Evolutionary conservation across 2,888 invertebrate genomes (phyloP).

Genomic region (Didymodactylos carnosus): DNA sequence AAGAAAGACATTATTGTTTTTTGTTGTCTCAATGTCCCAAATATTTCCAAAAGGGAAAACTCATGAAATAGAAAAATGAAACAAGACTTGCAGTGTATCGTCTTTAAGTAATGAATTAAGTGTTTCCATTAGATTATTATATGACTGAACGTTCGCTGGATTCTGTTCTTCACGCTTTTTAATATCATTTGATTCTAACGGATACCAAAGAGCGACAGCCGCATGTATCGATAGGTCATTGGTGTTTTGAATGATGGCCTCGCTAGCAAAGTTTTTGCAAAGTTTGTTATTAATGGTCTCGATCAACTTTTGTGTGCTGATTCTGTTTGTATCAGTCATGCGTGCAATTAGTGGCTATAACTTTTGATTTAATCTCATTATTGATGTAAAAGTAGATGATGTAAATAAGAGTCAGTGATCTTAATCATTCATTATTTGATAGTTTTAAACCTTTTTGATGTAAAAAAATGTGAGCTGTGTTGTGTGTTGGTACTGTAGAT

Average conservation of each 20-base stretch:
- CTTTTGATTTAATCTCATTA: no score
- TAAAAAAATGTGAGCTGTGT: no score
- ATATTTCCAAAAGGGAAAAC: not conserved
- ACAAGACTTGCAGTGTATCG: not conserved
- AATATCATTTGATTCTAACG: not conserved
- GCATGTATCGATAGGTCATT: not conserved
- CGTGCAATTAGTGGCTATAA: constrained; percentile 61
- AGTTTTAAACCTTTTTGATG: no score
- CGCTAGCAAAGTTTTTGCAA: not conserved
- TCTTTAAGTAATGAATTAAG: not conserved
- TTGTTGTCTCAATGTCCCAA: not conserved
- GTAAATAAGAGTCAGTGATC: no score
- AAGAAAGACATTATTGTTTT: not conserved
- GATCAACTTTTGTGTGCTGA: constrained; percentile 20
- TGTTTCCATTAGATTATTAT: not conserved
- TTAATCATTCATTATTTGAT: no score
- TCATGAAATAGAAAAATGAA: not conserved
- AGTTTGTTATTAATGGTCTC: not conserved
- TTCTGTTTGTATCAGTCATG: constrained; percentile 64
- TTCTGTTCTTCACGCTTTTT: not conserved
- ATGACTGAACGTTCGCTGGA: not conserved
- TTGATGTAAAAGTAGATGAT: no score
- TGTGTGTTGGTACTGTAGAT: no score
- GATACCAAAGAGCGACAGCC: not conserved
- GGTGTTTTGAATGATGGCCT: not conserved